phyloP scores from a whole-genome alignment of 2,888 invertebrate species.

The Pemphredon lugubris region DNA sequence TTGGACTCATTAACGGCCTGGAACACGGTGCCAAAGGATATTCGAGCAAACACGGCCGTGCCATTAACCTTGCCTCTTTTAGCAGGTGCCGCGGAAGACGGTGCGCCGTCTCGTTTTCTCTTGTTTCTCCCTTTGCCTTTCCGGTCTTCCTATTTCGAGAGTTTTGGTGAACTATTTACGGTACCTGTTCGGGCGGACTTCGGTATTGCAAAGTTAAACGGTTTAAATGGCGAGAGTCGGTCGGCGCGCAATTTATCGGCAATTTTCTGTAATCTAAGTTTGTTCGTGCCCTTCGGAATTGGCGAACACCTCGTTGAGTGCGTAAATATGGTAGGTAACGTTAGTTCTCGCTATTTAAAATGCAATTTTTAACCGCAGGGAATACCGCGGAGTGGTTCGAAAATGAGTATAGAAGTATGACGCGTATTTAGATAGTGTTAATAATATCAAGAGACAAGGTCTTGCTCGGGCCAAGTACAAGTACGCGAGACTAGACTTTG shows the following conservation, averaged over 20 bases:
- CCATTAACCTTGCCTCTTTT: slow-evolving; percentile 54
- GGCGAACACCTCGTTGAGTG: neutral
- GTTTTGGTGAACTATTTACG: neutral
- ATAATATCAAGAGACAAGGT: too few relatives aligned
- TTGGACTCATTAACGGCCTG: slow-evolving; percentile 62
- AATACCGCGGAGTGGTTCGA: neutral
- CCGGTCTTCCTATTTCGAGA: slow-evolving; percentile 23
- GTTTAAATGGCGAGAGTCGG: neutral
- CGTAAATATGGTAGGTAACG: too few relatives aligned
- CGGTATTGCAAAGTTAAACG: neutral
- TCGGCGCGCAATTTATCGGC: neutral
- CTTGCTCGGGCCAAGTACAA: too few relatives aligned
- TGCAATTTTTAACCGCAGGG: too few relatives aligned
- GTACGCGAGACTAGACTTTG: too few relatives aligned
- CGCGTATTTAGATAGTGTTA: too few relatives aligned
- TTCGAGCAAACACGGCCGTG: slow-evolving; percentile 57
- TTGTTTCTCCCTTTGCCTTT: slow-evolving; percentile 7
- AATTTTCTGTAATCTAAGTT: neutral
- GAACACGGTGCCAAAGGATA: slow-evolving; percentile 59
- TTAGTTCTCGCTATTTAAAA: too few relatives aligned
- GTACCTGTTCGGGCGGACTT: neutral
- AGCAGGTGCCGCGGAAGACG: slow-evolving; percentile 48
- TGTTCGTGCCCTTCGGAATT: neutral
- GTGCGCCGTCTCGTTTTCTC: neutral
- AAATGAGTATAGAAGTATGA: too few relatives aligned